These are phyloP conservation scores for Tipula vernalis DNA, from an alignment of 2,888 invertebrate species.

Conservation along the genomic window DNA sequence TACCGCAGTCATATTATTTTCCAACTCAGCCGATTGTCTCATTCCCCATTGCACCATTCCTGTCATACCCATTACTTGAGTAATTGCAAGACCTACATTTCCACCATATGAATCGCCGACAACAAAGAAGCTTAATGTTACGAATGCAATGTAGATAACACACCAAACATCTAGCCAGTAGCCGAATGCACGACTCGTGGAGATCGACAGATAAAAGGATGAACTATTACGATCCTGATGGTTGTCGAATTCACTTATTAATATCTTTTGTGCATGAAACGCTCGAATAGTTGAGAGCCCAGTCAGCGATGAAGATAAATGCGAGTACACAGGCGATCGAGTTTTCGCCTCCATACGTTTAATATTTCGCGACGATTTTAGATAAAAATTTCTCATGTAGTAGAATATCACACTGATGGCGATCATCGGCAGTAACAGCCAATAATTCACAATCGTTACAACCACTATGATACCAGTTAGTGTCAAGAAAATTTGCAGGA, in stretches of 20 bases:
- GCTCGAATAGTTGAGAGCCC: constrained; percentile 88
- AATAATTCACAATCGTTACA: constrained; percentile 61
- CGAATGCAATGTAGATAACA: constrained; percentile 69
- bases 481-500: constrained; percentile 58
- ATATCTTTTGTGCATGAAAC: constrained; percentile 65
- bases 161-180: constrained; percentile 86
- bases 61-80: constrained; percentile 66
- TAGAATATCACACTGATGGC: constrained; percentile 62
- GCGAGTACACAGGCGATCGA: constrained; percentile 91
- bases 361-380: constrained; percentile 67
- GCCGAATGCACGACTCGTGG: constrained; percentile 85
- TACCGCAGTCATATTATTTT: constrained; percentile 81
- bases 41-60: constrained; percentile 70
- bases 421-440: constrained; percentile 57
- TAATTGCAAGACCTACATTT: constrained; percentile 65
- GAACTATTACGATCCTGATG: constrained; percentile 81
- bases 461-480: constrained; percentile 70
- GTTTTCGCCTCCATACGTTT: constrained; percentile 72
- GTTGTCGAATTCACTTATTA: constrained; percentile 66
- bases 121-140: constrained; percentile 74
- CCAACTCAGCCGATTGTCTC: constrained; percentile 81
- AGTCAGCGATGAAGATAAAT: constrained; percentile 76
- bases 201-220: constrained; percentile 83
- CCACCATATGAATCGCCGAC: constrained; percentile 54
- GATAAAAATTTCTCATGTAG: constrained; percentile 58